Base-by-base conservation (phyloP, 2,113 vertebrate genomes). In the Salvator merianae region DNA sequence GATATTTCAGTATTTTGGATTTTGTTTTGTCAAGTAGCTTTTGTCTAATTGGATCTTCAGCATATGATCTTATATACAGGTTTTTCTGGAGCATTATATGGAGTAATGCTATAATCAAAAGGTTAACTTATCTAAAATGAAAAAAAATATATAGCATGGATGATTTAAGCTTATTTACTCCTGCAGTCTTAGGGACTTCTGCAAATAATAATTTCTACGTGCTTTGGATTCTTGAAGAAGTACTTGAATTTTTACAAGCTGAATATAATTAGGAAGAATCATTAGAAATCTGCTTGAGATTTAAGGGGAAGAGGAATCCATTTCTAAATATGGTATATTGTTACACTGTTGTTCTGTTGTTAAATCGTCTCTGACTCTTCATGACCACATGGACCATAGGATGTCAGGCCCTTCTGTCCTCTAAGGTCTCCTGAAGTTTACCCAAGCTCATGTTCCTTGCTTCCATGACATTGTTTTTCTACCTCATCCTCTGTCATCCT, bases 1-100 rank as follows among this genome's bases (percentile, higher is more conserved):
- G 32, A 34, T 34, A 16, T 69, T 69, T 14, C 32, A 1, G 80
- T 26, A 79, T 55, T 85, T 88, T 68, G 69, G 79, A 69, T 84
- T 81, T 5, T 0, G 65, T 1, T 71, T 0, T 72, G 3, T 20
- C 63, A 81, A 7, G 32, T 82, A 78, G 62, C 75, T 13, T 62
- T 68, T 24, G 38, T 16, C 9, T 72, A 43, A 14, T 26, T 86
- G 77, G 50, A 32, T 30, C 22, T 59, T 9, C 43, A 18, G n/a
- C 24, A 34, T 26, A 1, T 62, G 38, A n/a, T 53, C 34, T 16
- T 9, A 36, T 69, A 20, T 50, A 53, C 55, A 74, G 13, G 26
- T 28, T 26, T 50, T 12, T 7, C 3, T 65, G 40, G 53, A 83
- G 47, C 34, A 18, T 22, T 47, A 34, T 62, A 59, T 26, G 13